Evolutionary conservation across 2,797 vertebrate species (phyloP).

Genomic region (Onychomys arenicola): DNA sequence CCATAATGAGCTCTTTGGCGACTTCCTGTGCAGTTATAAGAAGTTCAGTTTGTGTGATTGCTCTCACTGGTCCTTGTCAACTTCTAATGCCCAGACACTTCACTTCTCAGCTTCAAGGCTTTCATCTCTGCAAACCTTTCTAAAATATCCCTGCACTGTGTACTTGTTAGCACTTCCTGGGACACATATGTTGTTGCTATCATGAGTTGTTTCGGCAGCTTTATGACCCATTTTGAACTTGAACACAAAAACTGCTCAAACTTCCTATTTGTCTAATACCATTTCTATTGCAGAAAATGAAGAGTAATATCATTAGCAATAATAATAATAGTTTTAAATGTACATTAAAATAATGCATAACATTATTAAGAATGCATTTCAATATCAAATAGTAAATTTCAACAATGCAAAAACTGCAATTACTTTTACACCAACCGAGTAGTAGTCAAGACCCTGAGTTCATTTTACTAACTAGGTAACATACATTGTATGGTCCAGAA

Average conservation of each 20-base stretch:
- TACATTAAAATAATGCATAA: background rate
- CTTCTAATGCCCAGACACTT: background rate
- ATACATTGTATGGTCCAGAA: background rate
- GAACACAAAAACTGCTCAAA: background rate
- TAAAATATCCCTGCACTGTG: background rate
- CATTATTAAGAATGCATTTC: background rate
- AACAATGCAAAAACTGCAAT: background rate
- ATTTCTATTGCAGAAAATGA: background rate
- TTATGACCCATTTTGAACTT: background rate
- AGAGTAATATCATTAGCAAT: background rate
- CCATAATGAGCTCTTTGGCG: background rate
- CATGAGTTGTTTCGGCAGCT: background rate
- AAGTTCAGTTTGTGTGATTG: background rate
- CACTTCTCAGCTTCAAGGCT: background rate
- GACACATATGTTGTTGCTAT: background rate
- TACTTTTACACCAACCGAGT: background rate
- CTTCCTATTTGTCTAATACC: background rate
- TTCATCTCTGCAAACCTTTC: background rate
- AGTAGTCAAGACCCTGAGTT: background rate
- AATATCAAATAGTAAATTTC: background rate
- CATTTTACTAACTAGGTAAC: background rate
- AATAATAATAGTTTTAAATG: background rate
- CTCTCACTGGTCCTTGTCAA: background rate
- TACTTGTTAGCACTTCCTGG: background rate
- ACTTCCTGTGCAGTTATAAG: background rate